phyloP scores from a whole-genome alignment of 2,888 invertebrate genomes.

The Sericinus montela region DNA sequence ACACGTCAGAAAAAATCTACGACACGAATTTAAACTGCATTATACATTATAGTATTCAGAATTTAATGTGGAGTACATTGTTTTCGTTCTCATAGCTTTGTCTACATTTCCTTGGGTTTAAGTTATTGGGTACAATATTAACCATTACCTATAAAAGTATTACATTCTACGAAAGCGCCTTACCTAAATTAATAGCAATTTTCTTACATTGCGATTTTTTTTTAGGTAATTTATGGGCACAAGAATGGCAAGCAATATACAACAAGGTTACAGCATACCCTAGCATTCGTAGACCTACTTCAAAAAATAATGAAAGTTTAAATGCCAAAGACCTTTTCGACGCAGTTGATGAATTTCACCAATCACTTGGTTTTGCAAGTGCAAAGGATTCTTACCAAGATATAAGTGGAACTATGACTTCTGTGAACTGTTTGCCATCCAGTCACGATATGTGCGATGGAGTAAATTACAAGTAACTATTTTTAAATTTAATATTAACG shows the following conservation, averaged over 20 bases:
- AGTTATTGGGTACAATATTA: too few relatives aligned
- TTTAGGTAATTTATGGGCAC: conserved; percentile 83
- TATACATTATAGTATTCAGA: too few relatives aligned
- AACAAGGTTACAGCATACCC: conserved; percentile 73
- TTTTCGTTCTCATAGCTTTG: too few relatives aligned
- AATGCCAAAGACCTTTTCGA: conserved; percentile 74
- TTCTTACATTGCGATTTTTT: conserved; percentile 15
- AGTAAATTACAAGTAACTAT: conserved; percentile 79
- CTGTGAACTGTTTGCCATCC: conserved; percentile 82
- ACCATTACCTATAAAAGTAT: too few relatives aligned
- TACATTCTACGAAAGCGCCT: conserved; percentile 17
- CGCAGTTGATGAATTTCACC: conserved; percentile 80
- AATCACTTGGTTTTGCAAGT: conserved; percentile 79
- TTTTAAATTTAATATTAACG: neutral
- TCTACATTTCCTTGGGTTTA: too few relatives aligned
- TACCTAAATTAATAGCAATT: conserved; percentile 12
- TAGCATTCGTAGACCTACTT: conserved; percentile 71
- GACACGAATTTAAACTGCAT: too few relatives aligned
- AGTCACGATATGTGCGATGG: conserved; percentile 85
- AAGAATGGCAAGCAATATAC: conserved; percentile 78
- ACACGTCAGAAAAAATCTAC: too few relatives aligned
- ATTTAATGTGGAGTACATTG: too few relatives aligned
- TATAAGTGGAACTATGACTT: conserved; percentile 78
- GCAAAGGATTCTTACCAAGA: conserved; percentile 80
- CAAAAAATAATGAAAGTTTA: conserved; percentile 58